Evolutionary conservation across 2,113 vertebrate species (phyloP), one percentile per base, ranked within the genome.

Genomic region (Cyphomyrus discorhynchus): DNA sequence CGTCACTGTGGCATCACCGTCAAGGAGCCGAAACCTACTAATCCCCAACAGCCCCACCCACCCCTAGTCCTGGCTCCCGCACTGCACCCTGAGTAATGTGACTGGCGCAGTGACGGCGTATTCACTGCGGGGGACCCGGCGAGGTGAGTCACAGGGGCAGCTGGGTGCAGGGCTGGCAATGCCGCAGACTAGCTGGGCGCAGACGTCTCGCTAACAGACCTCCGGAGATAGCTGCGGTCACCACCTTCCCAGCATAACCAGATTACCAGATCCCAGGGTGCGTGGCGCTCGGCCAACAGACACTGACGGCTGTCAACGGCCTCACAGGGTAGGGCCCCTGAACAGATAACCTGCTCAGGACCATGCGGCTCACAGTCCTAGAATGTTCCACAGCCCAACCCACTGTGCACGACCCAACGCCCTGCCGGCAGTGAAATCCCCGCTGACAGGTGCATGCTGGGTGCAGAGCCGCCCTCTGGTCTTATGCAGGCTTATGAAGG

Each of bases 211-310:
- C 91, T 86, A 86, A 90, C 94, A 93, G 52, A 80, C 7, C 13
- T 87, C 85, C 87, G 53, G 91, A 94, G 95, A 95, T 95, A 96
- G 95, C 94, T 96, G 95, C 94, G 95, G 91, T 91, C 92, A 89
- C 96, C 93, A 95, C 95, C 94, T 94, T 92, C 94, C 93, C 94
- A 88, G 92, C 91, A 91, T 92, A 89, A 92, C 92, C 91, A 90
- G 92, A 95, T 96, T 94, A 94, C 94, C 93, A 91, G 89, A 85
- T 92, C 90, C 92, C 92, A 92, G 93, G 89, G 88, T 90, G 94
- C 93, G 93, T 90, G 92, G 89, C 91, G 90, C 89, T 91, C 83
- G 83, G 90, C 86, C 85, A 82, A 90, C 92, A 93, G 91, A 80
- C 83, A 93, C 93, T 58, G 91, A 83, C 90, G 92, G 93, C 90